A percentile compares a stretch with the other conserved stretches of the same genome.
phyloP scores from a whole-genome alignment of 2,888 invertebrate genomes.

The Apotomis capreana region DNA sequence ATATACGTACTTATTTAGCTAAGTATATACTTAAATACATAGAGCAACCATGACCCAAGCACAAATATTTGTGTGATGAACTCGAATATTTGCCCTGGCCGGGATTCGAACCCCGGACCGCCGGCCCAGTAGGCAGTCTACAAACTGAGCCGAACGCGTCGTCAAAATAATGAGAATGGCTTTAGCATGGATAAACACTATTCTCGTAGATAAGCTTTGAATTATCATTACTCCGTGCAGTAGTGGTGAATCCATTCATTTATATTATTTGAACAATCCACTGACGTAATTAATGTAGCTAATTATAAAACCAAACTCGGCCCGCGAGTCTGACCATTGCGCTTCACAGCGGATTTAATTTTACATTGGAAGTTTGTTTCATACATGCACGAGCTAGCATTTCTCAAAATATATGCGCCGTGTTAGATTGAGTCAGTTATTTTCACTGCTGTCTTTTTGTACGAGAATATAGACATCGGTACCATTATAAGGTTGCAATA shows the following conservation, averaged over 20 bases:
- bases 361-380: conserved; percentile 1
- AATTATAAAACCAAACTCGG: conserved; percentile 40
- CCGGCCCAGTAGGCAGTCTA: no score
- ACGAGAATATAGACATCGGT: no score
- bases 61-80: no score
- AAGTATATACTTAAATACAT: no score
- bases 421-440: no score
- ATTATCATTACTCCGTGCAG: conserved; percentile 32
- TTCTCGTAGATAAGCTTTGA: conserved; percentile 26
- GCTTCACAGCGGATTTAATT: conserved; percentile 18
- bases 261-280: conserved; percentile 28
- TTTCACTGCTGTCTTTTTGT: no score
- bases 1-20: no score
- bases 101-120: no score
- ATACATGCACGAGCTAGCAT: not conserved
- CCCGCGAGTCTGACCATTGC: conserved; percentile 14
- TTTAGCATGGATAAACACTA: conserved; percentile 13
- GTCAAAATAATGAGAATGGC: not conserved
- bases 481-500: no score
- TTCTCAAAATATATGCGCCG: not conserved
- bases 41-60: no score
- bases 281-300: conserved; percentile 34
- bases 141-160: no score
- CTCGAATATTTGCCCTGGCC: no score
- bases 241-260: conserved; percentile 37